Base-by-base conservation (phyloP, 2,888 invertebrate species). In the Galeopsomyia nigrocyanea region DNA sequence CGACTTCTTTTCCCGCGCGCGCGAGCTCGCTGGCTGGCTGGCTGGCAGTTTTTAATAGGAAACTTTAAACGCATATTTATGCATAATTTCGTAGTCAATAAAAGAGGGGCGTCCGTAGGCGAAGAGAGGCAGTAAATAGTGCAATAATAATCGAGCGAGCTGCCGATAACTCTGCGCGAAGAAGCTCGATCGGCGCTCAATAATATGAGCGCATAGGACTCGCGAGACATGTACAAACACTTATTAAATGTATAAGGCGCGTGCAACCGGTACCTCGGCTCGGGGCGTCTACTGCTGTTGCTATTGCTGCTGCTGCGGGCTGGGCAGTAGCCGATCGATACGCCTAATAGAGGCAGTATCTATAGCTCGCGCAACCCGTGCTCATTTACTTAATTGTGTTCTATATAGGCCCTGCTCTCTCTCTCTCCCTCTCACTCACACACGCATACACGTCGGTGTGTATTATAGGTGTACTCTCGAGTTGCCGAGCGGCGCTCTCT, bases 311-410 rank as follows among this genome's bases (percentile, higher is more conserved):
- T n/a, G n/a, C n/a, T n/a, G n/a, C n/a, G n/a, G n/a, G n/a, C 50
- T 39, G 39, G 39, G 39, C 39, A 39, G 13, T 81, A 81, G 82
- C 5, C 85, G 85, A 86, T 86, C 86, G 85, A 86, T 86, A 86
- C 84, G 84, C 83, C 83, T 84, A 86, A 86, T 85, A 84, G 84
- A 83, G 83, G 83, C 63, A 26, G 80, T 84, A 85, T 85, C 84
- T 84, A 83, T 39, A 39, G 84, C 80, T 81, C 80, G 80, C 82
- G 81, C 84, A 84, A 83, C 84, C 84, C 84, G 82, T 83, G 83
- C 86, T 86, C 86, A 86, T 86, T 86, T 86, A 86, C 85, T 86
- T 86, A 85, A 86, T 85, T 86, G 86, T 86, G 83, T 84, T 86
- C 83, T 83, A 67, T 71, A 65, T 61, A 69, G 68, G 16, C 17